A percentile compares a stretch with the other conserved stretches of the same genome.
Evolutionary conservation across 1,140 invertebrate species (phyloP).

Genomic region (Meloidogyne exigua): DNA sequence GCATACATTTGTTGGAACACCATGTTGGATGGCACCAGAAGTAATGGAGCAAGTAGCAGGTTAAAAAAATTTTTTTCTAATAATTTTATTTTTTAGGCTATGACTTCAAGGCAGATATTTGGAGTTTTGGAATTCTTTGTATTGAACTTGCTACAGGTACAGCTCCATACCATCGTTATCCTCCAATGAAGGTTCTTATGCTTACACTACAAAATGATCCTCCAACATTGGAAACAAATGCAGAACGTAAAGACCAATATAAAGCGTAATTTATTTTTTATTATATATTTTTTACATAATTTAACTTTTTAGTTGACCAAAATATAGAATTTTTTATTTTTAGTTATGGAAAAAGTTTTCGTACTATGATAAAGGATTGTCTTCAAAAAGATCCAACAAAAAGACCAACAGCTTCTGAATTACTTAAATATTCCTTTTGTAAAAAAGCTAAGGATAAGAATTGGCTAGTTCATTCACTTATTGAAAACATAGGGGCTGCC

Average conservation of each 20-base stretch:
- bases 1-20: conserved; percentile 94
- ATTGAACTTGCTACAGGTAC: conserved; percentile 98
- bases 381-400: conserved; percentile 87
- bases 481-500: conserved; percentile 66
- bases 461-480: conserved; percentile 68
- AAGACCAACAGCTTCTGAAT: conserved; percentile 89
- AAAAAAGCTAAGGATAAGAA: conserved; percentile 97
- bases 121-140: conserved; percentile 97
- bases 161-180: conserved; percentile 90
- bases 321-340: conserved; percentile 56
- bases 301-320: too few species aligned
- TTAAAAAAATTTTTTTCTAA: conserved; percentile 67
- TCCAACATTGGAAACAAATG: conserved; percentile 87
- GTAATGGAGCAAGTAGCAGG: conserved; percentile 99
- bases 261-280: conserved; percentile 67
- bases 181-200: conserved; percentile 98
- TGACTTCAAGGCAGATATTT: conserved; percentile 88
- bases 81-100: not conserved
- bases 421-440: conserved; percentile 97
- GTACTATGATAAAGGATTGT: conserved; percentile 88
- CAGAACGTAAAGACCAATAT: conserved; percentile 95
- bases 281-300: too few species aligned
- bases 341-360: conserved; percentile 89
- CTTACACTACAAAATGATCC: conserved; percentile 96
- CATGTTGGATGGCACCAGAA: conserved; percentile 99